Evolutionary conservation across 1,140 invertebrate species (phyloP), one percentile per base, ranked within the genome.

Genomic region (Zaprionus camerounensis): DNA sequence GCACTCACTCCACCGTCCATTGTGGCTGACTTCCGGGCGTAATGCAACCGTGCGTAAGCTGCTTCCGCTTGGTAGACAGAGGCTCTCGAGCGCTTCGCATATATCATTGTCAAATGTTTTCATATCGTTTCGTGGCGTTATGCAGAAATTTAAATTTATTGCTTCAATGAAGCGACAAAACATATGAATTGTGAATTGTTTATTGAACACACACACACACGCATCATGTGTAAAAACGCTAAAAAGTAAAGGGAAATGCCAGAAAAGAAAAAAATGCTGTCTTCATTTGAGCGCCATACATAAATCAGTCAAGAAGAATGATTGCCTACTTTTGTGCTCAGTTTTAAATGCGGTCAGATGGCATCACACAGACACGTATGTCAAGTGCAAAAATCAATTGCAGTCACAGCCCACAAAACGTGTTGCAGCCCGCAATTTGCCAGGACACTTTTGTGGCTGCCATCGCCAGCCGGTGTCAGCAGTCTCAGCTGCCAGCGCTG

Each of bases 21-120:
- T 69, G 41, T 58, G 66, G 53, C 51, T 80, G 62, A 78, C 81
- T 84, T 87, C 84, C 84, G 84, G 84, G 51, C 69, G 63, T 81
- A 64, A 81, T 84, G 84, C 84, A 90, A 38, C 81, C 81, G 84
- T 88, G 84, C 81, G 84, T 87, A 73, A 81, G 84, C 87, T 66
- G 53, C 81, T 84, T 87, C 84, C 84, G 78, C 55, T 81, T 78
- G 71, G 78, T 61, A 79, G 83, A 38, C 55, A 67, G 71, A 75
- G 51, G 66, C 58, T 76, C 71, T 72, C 51, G 69, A 81, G 75
- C 72, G 64, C 70, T 46, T 56, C 82, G 61, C 65, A 79, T 86
- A 78, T 83, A 76, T 84, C 74, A 88, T 81, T 84, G 75, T 85
- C 75, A 84, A 78, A 68, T 72, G 81, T 84, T 78, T 84, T 71